A percentile compares a stretch with the other conserved stretches of the same genome.
Conservation (phyloP, 2,797 vertebrate genomes). For the Onychomys arenicola region DNA sequence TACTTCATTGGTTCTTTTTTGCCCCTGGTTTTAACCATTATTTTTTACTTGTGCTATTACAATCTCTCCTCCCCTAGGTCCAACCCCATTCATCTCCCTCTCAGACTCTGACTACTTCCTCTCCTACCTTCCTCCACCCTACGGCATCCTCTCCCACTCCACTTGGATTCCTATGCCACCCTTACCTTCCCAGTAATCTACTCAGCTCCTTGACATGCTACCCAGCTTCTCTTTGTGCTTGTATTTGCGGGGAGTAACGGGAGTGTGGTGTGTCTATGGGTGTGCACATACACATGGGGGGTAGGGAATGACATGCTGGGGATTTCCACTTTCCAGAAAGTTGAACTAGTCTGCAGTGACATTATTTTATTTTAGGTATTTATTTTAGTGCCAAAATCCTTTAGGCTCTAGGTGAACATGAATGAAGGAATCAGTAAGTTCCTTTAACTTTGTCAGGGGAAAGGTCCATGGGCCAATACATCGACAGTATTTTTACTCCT, state of each 20-base stretch:
- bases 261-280: background rate
- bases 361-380: conserved; percentile 41
- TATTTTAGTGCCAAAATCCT: background rate
- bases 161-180: background rate
- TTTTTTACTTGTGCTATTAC: background rate
- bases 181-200: conserved; percentile 30
- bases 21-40: background rate
- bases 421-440: conserved; percentile 46
- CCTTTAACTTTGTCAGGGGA: background rate
- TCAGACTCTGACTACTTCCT: background rate
- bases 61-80: background rate
- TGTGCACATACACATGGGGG: background rate
- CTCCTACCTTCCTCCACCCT: background rate
- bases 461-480: background rate
- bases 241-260: background rate
- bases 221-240: background rate
- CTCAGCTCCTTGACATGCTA: conserved; percentile 34
- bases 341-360: conserved; percentile 26
- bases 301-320: conserved; percentile 48
- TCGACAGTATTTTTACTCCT: conserved; percentile 1
- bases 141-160: background rate
- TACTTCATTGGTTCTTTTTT: background rate
- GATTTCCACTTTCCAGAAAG: conserved; percentile 55
- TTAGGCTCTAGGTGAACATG: conserved; percentile 16
- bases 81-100: background rate